Base-by-base conservation (phyloP, 2,797 vertebrate genomes). In the Rhadinocentrus ornatus region DNA sequence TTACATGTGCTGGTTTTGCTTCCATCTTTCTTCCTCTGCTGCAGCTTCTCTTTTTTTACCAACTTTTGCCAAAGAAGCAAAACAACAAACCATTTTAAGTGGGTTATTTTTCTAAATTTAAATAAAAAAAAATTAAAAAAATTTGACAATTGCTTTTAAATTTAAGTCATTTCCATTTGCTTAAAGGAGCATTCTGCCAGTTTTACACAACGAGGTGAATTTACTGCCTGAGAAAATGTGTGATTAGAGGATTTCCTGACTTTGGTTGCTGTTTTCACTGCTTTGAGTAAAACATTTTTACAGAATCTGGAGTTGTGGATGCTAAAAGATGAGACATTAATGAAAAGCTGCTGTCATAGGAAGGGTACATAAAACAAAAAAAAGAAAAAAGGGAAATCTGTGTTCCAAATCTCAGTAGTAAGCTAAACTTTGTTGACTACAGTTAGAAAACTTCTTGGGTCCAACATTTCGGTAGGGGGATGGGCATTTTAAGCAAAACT, bases 131-230 rank as follows among this genome's bases (percentile, higher is more conserved):
- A 31, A n/a, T n/a, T n/a, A n/a, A n/a, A n/a, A n/a, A n/a, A n/a
- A 53, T 54, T 24, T 35, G 34, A 52, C 9, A 3, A 13, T 15
- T 35, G 22, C 56, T 37, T 50, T 70, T 34, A 24, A 12, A 52
- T 52, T 24, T 52, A 24, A 50, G 35, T 24, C 7, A 2, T 24
- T 29, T 31, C 39, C 27, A 13, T 34, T 15, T 2, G 57, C 12
- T 26, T 52, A 56, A 62, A 52, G 39, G 13, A 13, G 5, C n/a
- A 16, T 15, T 62, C 53, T 35, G 31, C 37, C 31, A 57, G 15
- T 34, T 66, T 39, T 55, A 66, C 35, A 66, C 52, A 65, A 37
- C 3, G 20, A 61, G 39, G 50, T 54, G 31, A 61, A 11, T 16
- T 56, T 31, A 32, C 12, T 37, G 1, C 35, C 35, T 26, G 35